These are phyloP conservation scores for Actinernus sp. DNA, from an alignment of 92 coral and sea anemone genomes.

Conservation along the genomic window DNA sequence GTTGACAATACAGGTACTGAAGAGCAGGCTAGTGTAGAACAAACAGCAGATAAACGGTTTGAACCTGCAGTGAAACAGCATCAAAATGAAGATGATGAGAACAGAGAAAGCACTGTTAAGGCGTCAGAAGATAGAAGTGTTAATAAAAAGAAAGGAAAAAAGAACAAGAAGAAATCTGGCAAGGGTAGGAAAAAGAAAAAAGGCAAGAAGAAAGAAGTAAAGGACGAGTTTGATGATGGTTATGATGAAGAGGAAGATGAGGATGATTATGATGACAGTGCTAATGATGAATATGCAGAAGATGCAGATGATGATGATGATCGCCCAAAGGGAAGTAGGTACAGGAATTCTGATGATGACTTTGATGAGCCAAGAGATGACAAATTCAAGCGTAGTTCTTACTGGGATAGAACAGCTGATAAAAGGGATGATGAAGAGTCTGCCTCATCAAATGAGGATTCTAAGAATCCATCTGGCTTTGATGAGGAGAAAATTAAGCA, in stretches of 20 bases:
- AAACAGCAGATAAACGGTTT: not conserved
- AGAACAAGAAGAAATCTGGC: slow-evolving; percentile 1
- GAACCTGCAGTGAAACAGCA: not conserved
- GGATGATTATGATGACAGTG: slow-evolving; percentile 10
- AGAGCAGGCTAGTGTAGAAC: not conserved
- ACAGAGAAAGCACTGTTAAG: not conserved
- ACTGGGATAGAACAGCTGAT: no score
- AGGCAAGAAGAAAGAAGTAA: slow-evolving; percentile 17
- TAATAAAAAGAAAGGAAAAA: not conserved
- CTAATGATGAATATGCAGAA: slow-evolving; percentile 18
- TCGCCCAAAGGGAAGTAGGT: slow-evolving; percentile 1
- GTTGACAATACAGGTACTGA: no score
- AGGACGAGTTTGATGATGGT: slow-evolving; percentile 39
- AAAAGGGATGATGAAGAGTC: slow-evolving; percentile 8
- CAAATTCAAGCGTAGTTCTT: no score
- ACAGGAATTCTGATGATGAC: slow-evolving; percentile 21
- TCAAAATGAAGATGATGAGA: not conserved
- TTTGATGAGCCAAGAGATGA: slow-evolving; percentile 29
- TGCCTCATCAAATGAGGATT: slow-evolving; percentile 1
- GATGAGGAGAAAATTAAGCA: slow-evolving; percentile 56
- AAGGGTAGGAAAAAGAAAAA: slow-evolving; percentile 6
- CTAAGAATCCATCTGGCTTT: slow-evolving; percentile 12
- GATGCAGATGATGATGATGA: slow-evolving; percentile 37
- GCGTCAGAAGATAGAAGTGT: slow-evolving; percentile 4
- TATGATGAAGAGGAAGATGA: slow-evolving; percentile 53